Conservation (phyloP, 2,797 vertebrate genomes). For the Stomatorhinus walkeri region DNA sequence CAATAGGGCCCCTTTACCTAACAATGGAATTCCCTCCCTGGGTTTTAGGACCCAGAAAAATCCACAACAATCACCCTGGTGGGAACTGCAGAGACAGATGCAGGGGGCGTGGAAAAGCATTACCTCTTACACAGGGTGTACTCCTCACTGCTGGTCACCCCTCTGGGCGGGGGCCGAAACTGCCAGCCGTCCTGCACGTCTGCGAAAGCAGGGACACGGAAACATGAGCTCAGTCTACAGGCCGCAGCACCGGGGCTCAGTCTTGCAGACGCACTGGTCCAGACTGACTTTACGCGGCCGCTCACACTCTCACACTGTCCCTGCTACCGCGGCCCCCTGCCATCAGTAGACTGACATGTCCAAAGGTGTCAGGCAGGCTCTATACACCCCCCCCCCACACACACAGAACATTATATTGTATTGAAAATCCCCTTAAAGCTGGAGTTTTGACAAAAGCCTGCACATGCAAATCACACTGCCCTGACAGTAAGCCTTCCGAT, state of each 20-base stretch:
- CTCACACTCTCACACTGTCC: neutral
- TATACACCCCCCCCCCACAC: neutral
- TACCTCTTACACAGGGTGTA: conserved; percentile 98
- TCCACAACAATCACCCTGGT: neutral
- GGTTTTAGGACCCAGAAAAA: neutral
- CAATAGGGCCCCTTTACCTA: neutral
- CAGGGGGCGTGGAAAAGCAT: conserved; percentile 20
- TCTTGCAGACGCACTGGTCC: neutral
- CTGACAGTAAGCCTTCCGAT: neutral
- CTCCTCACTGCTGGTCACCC: conserved; percentile 96
- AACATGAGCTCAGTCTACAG: neutral
- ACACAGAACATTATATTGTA: neutral
- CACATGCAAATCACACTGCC: neutral
- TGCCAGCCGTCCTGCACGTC: conserved; percentile 86
- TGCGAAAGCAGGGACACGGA: conserved; percentile 33
- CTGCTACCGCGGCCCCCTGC: neutral
- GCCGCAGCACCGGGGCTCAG: neutral
- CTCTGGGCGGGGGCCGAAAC: conserved; percentile 91
- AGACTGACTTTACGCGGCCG: neutral
- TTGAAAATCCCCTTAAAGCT: neutral
- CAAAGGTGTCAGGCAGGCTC: neutral
- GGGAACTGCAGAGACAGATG: neutral
- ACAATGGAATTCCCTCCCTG: neutral
- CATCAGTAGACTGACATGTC: neutral
- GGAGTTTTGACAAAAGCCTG: neutral